These are phyloP conservation scores for Eurois occulta DNA, from an alignment of 2,888 invertebrate species.

Conservation along the genomic window DNA sequence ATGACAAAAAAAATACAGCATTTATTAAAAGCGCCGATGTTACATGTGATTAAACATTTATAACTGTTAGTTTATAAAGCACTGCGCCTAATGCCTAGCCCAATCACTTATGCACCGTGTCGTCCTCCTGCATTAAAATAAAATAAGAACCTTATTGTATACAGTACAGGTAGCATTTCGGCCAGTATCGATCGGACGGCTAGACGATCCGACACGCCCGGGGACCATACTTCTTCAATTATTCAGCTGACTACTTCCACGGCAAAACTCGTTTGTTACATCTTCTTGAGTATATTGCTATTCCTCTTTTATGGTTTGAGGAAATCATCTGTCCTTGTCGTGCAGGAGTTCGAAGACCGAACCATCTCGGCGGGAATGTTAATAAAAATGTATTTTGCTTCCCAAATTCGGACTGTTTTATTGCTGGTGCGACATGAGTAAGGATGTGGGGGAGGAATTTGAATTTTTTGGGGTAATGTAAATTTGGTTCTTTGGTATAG, in stretches of 20 bases:
- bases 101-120: constrained; percentile 30
- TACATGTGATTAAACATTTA: neutral
- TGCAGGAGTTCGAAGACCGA: constrained; percentile 57
- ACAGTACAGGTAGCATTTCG: constrained; percentile 61
- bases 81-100: neutral
- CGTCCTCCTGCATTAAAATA: constrained; percentile 24
- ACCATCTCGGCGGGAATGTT: constrained; percentile 65
- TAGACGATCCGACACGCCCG: constrained; percentile 79
- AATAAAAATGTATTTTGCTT: constrained; percentile 71
- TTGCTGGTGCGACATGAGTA: constrained; percentile 60
- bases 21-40: neutral
- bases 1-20: neutral
- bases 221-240: constrained; percentile 85
- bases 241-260: constrained; percentile 80
- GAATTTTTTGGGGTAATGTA: constrained; percentile 31
- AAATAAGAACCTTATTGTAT: constrained; percentile 38
- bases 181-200: constrained; percentile 78
- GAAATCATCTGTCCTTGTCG: constrained; percentile 72
- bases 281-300: constrained; percentile 78
- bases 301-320: constrained; percentile 75
- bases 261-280: constrained; percentile 74
- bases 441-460: constrained; percentile 51
- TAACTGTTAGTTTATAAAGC: neutral
- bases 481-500: neutral
- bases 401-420: constrained; percentile 65